Evolutionary conservation across 2,113 vertebrate species (phyloP), one percentile per base, ranked within the genome.

Genomic region (Dolichallabes microphthalmus): DNA sequence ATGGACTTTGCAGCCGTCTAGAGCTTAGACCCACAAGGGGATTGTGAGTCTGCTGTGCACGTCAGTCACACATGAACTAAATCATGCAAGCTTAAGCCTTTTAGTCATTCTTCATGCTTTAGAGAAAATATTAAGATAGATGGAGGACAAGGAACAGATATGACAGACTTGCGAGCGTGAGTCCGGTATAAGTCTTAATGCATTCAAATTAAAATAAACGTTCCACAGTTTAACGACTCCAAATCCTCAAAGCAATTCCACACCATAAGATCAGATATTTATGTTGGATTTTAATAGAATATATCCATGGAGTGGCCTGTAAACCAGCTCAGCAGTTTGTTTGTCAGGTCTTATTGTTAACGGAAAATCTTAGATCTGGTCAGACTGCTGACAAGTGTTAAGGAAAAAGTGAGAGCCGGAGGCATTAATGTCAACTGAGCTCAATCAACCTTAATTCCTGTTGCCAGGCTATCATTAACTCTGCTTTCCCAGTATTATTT

Each of bases 11-110:
- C 89, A 87, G 90, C 87, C 90, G 22, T 78, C 83, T 55, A 80
- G 87, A 89, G 83, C 82, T 88, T 87, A 80, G 86, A 80, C 84
- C 61, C 88, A 85, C 90, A 89, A 90, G 90, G 86, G 86, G 87
- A 89, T 90, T 83, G 88, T 84, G 87, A 85, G 89, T 86, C 84
- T 77, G 88, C 88, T 86, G 89, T 32, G 64, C 85, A 89, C 90
- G 91, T 92, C 92, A 93, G 89, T 93, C 90, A 90, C 89, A 85
- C 90, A 88, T 87, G 88, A 88, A 89, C 89, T n/a, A 86, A 86
- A 53, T 20, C 83, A 84, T 86, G 80, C 84, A 88, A 91, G 89
- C 80, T 82, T 84, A 75, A 82, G 81, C 73, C 85, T 84, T 89
- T 89, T 85, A 76, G 82, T 76, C 76, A 58, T 84, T 69, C 74